Conservation (phyloP, 2,888 invertebrate genomes). For the Flexamia atlantica region DNA sequence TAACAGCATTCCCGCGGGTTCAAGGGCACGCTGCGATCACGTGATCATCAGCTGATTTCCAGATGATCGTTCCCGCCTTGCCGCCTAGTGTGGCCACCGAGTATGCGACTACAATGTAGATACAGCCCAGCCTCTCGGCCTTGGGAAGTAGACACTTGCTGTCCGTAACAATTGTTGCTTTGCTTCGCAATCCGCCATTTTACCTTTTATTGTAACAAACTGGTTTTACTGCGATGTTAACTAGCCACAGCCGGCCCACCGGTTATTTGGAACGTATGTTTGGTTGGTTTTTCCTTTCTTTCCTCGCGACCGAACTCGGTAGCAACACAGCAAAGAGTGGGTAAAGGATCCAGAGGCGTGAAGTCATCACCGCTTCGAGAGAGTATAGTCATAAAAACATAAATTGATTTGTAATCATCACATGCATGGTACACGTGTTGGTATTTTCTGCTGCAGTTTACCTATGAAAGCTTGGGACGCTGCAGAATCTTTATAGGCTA, state of each 20-base stretch:
- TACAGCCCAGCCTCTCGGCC: neutral
- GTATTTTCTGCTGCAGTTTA: no score
- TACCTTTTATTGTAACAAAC: neutral
- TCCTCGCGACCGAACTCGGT: neutral
- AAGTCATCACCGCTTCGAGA: no score
- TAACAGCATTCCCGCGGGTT: constrained; percentile 36
- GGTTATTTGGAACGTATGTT: no score
- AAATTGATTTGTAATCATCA: no score
- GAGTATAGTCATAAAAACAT: no score
- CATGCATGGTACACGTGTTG: no score
- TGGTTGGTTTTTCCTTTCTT: no score
- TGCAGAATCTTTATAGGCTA: no score
- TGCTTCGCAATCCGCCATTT: neutral
- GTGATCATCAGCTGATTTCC: constrained; percentile 30
- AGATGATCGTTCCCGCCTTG: constrained; percentile 15
- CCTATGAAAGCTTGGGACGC: no score
- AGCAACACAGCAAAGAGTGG: neutral
- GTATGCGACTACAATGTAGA: neutral
- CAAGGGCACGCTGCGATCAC: constrained; percentile 15
- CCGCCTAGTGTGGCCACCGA: neutral
- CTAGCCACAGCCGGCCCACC: neutral
- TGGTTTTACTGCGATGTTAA: constrained; percentile 29
- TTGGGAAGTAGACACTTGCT: neutral
- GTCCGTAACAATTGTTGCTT: neutral
- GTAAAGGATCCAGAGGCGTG: no score